Evolutionary conservation across 1,140 invertebrate species (phyloP).

Genomic region (Streblospio benedicti): DNA sequence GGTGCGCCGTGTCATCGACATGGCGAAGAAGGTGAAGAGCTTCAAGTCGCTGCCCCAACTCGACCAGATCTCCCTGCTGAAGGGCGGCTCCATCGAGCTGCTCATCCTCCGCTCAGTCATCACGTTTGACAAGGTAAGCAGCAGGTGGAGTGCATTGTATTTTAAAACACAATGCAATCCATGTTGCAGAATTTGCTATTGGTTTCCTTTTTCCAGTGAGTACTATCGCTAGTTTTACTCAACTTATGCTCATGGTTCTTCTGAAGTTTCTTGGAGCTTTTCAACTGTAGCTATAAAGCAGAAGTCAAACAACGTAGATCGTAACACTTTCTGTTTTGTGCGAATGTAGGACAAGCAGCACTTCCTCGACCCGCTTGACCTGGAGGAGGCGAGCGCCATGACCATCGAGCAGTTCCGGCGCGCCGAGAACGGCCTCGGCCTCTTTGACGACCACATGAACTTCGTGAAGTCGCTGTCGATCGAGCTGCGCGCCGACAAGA

Average conservation of each 20-base stretch:
- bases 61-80: slow-evolving; percentile 50
- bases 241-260: no score
- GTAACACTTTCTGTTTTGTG: no score
- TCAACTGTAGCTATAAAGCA: no score
- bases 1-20: slow-evolving; percentile 46
- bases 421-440: slow-evolving; percentile 30
- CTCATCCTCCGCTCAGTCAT: slow-evolving; percentile 49
- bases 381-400: slow-evolving; percentile 38
- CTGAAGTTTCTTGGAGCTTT: no score
- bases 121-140: slow-evolving; percentile 43
- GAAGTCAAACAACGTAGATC: no score
- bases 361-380: slow-evolving; percentile 43
- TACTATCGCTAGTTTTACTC: no score
- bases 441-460: slow-evolving; percentile 51
- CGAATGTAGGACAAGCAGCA: slow-evolving; percentile 46
- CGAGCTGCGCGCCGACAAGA: slow-evolving; percentile 49
- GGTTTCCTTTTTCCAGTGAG: no score
- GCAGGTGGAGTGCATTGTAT: slow-evolving; percentile 7
- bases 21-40: slow-evolving; percentile 47
- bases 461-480: slow-evolving; percentile 46
- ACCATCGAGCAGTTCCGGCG: slow-evolving; percentile 32
- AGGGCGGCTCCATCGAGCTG: slow-evolving; percentile 51
- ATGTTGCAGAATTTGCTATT: slow-evolving; percentile 19
- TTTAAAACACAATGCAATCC: not conserved
- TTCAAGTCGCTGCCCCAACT: slow-evolving; percentile 45